Conservation (phyloP, 2,888 invertebrate genomes). For the Chrysina gloriosa region DNA sequence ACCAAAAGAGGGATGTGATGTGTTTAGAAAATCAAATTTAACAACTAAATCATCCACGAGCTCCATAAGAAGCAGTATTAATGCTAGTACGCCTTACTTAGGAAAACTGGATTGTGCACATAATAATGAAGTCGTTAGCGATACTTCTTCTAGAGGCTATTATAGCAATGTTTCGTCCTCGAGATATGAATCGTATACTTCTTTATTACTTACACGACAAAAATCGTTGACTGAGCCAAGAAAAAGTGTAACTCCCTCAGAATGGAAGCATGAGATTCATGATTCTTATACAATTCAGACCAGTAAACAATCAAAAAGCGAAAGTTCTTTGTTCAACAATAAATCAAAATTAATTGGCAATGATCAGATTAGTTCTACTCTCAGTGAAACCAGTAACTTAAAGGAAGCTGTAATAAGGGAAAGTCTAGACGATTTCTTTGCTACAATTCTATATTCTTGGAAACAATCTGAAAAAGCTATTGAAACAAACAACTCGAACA, state of each 20-base stretch:
- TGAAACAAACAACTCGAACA: no score
- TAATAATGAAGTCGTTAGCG: not conserved
- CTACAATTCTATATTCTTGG: not conserved
- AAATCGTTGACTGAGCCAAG: no score
- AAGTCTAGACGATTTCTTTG: conserved; percentile 14
- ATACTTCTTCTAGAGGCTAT: not conserved
- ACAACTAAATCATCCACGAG: not conserved
- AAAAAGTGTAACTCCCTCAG: no score
- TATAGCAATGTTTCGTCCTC: not conserved
- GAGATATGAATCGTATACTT: no score
- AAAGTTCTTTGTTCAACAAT: not conserved
- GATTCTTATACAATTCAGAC: no score
- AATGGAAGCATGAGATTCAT: no score
- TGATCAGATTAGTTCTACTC: not conserved
- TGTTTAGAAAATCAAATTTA: no score
- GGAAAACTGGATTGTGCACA: not conserved
- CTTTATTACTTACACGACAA: no score
- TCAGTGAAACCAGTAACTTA: not conserved
- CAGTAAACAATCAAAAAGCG: no score
- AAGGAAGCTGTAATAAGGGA: not conserved
- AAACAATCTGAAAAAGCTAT: not conserved
- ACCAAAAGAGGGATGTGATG: no score
- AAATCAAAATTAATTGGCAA: not conserved
- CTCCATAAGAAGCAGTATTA: not conserved
- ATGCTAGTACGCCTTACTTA: not conserved